A percentile compares a stretch with the other conserved stretches of the same genome.
Evolutionary conservation across 1,140 invertebrate species (phyloP).

Genomic region (Teleogryllus occipitalis): DNA sequence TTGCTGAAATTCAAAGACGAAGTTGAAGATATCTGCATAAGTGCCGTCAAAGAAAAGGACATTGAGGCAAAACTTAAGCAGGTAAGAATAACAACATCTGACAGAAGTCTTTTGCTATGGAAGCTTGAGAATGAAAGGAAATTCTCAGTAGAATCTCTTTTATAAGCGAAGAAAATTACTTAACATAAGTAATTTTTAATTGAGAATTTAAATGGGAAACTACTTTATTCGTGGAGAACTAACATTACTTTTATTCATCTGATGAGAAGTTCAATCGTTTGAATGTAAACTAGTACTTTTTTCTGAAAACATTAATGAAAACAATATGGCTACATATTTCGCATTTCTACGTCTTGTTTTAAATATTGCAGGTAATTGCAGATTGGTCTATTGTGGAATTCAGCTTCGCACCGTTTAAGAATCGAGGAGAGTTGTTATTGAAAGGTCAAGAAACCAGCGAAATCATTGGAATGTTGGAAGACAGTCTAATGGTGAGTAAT

Average conservation of each 20-base stretch:
- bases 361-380: slow-evolving; percentile 45
- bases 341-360: no score
- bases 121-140: no score
- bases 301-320: no score
- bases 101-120: background rate
- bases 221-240: no score
- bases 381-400: slow-evolving; percentile 75
- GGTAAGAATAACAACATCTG: slow-evolving; percentile 20
- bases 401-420: slow-evolving; percentile 74
- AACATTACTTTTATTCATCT: no score
- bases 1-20: slow-evolving; percentile 76
- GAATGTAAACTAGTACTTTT: no score
- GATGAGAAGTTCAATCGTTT: no score
- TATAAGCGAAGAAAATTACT: no score
- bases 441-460: slow-evolving; percentile 70
- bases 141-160: no score
- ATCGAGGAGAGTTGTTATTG: slow-evolving; percentile 70
- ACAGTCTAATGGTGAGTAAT: slow-evolving; percentile 67
- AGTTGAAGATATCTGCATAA: slow-evolving; percentile 87
- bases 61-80: slow-evolving; percentile 83
- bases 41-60: slow-evolving; percentile 82
- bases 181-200: no score
- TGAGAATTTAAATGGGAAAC: no score
- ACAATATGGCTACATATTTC: no score
- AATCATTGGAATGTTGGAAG: slow-evolving; percentile 71